Evolutionary conservation across 92 coral and sea anemone genomes (phyloP), one percentile per base, ranked within the genome.

Genomic region (Epizoanthus fatuus): DNA sequence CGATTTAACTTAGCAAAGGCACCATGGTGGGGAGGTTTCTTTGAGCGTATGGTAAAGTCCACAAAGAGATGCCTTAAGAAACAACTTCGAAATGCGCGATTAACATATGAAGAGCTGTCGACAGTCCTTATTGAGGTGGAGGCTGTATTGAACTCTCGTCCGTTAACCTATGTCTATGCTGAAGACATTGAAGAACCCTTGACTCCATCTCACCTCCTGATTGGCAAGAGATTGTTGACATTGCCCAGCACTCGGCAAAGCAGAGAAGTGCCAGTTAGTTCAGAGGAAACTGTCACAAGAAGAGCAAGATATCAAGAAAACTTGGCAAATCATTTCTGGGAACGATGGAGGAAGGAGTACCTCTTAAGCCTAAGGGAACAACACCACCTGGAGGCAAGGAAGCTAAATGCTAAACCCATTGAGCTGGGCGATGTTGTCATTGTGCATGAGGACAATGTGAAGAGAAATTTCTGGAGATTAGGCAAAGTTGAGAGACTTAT

Each of bases 381-480:
- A 39, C 90, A 86, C 14, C 74, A 75, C 40, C 47, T 69, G 20
- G 81, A 29, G 15, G 29, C 63, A 37, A 69, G 73, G 32, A 42
- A 52, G 25, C 35, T 37, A 17, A 66, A 53, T 32, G 63, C 45
- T 10, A 47, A 69, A 25, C 37, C 39, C 6, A 37, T 17, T 71
- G 4, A 70, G 63, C 14, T 86, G 15, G 86, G 86, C 4, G 86
- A 86, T 4, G 45, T 79, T 14, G 81, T 79, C 3, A 32, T 86
- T 16, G 81, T 86, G 3, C 85, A 86, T 44, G 86, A 86, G 42
- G 90, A 86, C 77, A 86, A 86, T 60, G 86, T 71, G 9, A 62
- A 72, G 59, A 79, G 81, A 68, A 44, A 70, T 60, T 37, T 42
- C 6, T 80, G 75, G 90, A 79, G 82, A 29, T 38, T 86, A 62